phyloP scores from a whole-genome alignment of 2,113 vertebrate genomes.

The Myocastor coypus region DNA sequence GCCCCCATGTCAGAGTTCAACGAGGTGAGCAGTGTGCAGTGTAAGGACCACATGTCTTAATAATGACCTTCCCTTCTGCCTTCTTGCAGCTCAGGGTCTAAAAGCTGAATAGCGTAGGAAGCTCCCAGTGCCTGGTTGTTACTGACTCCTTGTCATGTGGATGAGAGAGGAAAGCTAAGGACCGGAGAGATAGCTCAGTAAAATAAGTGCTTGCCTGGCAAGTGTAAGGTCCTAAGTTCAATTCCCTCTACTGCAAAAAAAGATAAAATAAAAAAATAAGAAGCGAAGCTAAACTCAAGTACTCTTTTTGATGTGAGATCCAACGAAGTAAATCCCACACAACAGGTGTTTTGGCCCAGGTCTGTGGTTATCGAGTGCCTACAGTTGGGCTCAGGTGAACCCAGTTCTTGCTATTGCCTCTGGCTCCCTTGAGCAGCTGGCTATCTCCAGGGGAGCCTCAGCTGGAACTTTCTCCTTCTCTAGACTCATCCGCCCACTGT shows the following conservation, averaged over 20 bases:
- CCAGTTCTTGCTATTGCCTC: not conserved
- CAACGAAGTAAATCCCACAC: not conserved
- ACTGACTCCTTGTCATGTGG: not conserved
- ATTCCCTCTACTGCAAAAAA: too few relatives aligned
- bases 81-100: not conserved
- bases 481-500: not conserved
- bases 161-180: not conserved
- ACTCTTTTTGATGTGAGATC: conserved; percentile 8
- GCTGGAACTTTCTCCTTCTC: not conserved
- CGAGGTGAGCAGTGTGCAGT: not conserved
- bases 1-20: not conserved
- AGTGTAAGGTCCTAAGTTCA: too few relatives aligned
- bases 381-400: not conserved
- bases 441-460: too few relatives aligned
- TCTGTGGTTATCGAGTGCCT: not conserved
- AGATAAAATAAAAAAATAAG: too few relatives aligned
- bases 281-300: not conserved
- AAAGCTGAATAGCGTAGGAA: not conserved
- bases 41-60: not conserved
- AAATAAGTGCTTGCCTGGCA: too few relatives aligned
- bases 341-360: too few relatives aligned
- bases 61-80: not conserved
- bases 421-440: accelerated
- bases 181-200: too few relatives aligned
- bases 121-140: not conserved